Base-by-base conservation (phyloP, 2,113 vertebrate genomes). In the Neogobius melanostomus region DNA sequence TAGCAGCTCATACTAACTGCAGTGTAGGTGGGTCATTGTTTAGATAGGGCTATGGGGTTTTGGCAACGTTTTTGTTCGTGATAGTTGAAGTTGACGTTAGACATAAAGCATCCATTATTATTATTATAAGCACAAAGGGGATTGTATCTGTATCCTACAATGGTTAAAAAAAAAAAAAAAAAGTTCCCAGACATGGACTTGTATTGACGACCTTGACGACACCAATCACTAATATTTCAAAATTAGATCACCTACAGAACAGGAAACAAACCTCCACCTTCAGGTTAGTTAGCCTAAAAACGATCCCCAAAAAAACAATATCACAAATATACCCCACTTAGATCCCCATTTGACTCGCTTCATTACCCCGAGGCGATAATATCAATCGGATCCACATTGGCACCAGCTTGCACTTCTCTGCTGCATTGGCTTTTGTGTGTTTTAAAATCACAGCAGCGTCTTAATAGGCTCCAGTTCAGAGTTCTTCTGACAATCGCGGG, bases 1-100 rank as follows among this genome's bases (percentile, higher is more conserved):
- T 80, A 86, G 74, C 74, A 50, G 12, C 0, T 53, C 21, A 81
- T 74, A 72, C 62, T 72, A 70, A 74, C 54, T 65, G 64, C 70
- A 17, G 68, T 53, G 75, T 71, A 80, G 64, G 59, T 64, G 56
- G 48, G 42, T 65, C 57, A 21, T 47, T 45, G 47, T 64, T 75
- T 49, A 71, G 65, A 50, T 11, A 67, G 52, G 47, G 49, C 17
- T 28, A 21, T 28, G 28, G 17, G 17, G 53, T 5, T 28, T 56
- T 53, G 16, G 52, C 52, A 53, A 53, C 17, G 17, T 11, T 5
- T 5, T 4, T 9, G 52, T 3, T 53, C 7, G 16, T 53, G 9
- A 56, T 28, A 56, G 21, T 56, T 56, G 4, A 17, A 5, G 17
- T 56, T 21, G 17, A 28, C 53, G 6, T 56, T 28, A 4, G 28